phyloP scores from a whole-genome alignment of 2,888 invertebrate species.

The Xestia rhomboidea region DNA sequence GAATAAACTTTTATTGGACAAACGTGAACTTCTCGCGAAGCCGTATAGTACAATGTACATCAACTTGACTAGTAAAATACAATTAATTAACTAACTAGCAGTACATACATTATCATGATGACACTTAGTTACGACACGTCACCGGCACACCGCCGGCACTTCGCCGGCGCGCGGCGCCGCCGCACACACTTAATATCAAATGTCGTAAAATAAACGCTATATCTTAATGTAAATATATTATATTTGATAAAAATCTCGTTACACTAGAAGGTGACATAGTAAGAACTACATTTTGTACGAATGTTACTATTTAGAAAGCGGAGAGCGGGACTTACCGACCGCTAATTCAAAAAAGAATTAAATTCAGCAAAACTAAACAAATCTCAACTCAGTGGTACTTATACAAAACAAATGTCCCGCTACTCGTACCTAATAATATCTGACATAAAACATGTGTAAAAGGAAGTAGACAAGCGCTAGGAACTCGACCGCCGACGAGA shows the following conservation, averaged over 20 bases:
- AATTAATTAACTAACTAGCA: slow-evolving; percentile 80
- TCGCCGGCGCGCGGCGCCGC: slow-evolving; percentile 21
- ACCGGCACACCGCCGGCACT: slow-evolving; percentile 27
- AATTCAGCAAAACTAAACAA: slow-evolving; percentile 22
- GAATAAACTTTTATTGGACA: slow-evolving; percentile 90
- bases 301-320: slow-evolving; percentile 59
- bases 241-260: slow-evolving; percentile 68
- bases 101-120: slow-evolving; percentile 61
- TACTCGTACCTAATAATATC: slow-evolving; percentile 1
- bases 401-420: slow-evolving; percentile 14
- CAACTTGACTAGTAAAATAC: slow-evolving; percentile 84
- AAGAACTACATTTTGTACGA: slow-evolving; percentile 84
- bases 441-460: slow-evolving; percentile 17
- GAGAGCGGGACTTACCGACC: slow-evolving; percentile 8
- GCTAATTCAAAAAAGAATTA: neutral
- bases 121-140: slow-evolving; percentile 46
- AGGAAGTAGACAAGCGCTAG: slow-evolving; percentile 66
- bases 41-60: slow-evolving; percentile 83
- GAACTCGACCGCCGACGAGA: slow-evolving; percentile 76
- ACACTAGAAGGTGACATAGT: slow-evolving; percentile 86
- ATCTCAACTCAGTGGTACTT: neutral
- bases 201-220: slow-evolving; percentile 77
- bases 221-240: slow-evolving; percentile 69
- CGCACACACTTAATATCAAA: slow-evolving; percentile 66
- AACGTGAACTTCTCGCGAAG: slow-evolving; percentile 82